Percentiles rank a stretch among this genome's conserved stretches.
Conservation (phyloP, 2,113 vertebrate species). For the Otus sunia region DNA sequence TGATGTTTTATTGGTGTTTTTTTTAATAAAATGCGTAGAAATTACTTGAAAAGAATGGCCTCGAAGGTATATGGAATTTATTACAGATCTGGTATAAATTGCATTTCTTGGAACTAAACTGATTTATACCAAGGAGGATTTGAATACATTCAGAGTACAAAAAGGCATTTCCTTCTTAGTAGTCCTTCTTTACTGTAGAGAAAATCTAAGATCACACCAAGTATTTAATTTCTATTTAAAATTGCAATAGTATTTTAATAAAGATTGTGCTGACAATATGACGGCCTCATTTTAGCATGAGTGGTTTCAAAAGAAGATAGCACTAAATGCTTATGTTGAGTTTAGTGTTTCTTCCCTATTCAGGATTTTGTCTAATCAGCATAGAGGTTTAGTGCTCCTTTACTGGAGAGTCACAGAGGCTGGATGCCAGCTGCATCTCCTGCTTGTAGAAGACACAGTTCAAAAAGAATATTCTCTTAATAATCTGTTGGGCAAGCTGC, state of each 20-base stretch:
- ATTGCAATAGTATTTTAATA: not conserved
- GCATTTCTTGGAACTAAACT: not conserved
- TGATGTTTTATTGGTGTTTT: not conserved
- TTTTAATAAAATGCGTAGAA: not conserved
- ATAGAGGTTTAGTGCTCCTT: not conserved
- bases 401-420: not conserved
- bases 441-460: not conserved
- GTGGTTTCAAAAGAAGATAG: not conserved
- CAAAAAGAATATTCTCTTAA: slow-evolving; percentile 33
- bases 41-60: not conserved
- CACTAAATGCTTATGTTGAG: not conserved
- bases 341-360: not conserved
- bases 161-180: not conserved
- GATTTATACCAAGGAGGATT: not conserved
- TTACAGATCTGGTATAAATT: not conserved
- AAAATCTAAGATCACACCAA: not conserved
- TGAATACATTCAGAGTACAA: not conserved
- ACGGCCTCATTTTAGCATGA: not conserved
- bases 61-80: not conserved
- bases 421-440: not conserved
- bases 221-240: not conserved
- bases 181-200: not conserved
- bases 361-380: not conserved
- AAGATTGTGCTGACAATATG: not conserved
- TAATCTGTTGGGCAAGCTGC: not conserved